A percentile compares a stretch with the other conserved stretches of the same genome.
These are phyloP conservation scores for Mythimna impura DNA, from an alignment of 2,888 invertebrate species.

Conservation along the genomic window DNA sequence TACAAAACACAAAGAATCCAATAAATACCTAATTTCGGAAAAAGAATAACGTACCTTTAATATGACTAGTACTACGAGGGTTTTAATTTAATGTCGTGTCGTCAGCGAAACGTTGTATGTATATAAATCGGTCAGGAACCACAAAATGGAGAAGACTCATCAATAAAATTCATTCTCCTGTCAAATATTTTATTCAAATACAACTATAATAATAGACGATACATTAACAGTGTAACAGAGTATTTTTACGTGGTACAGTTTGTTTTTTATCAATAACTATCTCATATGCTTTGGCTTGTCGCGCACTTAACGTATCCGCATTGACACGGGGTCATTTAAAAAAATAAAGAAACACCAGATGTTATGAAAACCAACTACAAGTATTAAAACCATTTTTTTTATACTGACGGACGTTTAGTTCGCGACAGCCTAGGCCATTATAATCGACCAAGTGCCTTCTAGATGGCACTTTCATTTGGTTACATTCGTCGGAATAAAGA, in stretches of 20 bases:
- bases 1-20: too few species aligned
- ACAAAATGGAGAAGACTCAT: not conserved
- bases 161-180: conserved; percentile 52
- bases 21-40: too few species aligned
- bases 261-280: conserved; percentile 47
- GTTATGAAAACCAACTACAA: not conserved
- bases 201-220: conserved; percentile 75
- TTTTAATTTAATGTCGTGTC: too few species aligned
- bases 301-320: conserved; percentile 16
- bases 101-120: too few species aligned
- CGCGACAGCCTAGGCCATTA: conserved; percentile 8
- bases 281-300: conserved; percentile 3
- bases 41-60: too few species aligned
- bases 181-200: conserved; percentile 73
- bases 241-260: conserved; percentile 73
- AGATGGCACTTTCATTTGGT: conserved; percentile 55
- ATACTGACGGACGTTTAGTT: conserved; percentile 6
- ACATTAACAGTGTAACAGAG: conserved; percentile 82
- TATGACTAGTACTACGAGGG: too few species aligned
- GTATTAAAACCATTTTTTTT: not conserved
- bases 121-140: not conserved
- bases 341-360: not conserved
- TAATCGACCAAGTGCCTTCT: conserved; percentile 43
- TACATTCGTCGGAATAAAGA: conserved; percentile 26
- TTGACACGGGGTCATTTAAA: not conserved